These are phyloP conservation scores for Apogon hyalosoma DNA, from an alignment of 2,797 vertebrate genomes.

Conservation along the genomic window DNA sequence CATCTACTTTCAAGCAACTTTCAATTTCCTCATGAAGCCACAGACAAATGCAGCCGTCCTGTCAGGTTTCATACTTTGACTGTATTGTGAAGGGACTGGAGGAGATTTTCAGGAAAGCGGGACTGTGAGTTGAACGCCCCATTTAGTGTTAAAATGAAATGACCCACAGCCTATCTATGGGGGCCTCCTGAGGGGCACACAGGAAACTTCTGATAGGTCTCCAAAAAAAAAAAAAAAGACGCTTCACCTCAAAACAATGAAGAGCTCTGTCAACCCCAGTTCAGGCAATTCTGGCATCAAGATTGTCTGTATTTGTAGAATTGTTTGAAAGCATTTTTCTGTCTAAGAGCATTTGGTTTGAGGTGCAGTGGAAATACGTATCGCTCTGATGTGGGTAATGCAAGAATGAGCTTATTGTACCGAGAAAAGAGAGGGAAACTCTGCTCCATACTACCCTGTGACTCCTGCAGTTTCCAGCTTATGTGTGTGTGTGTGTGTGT, in stretches of 20 bases:
- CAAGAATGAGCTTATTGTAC: constrained; percentile 54
- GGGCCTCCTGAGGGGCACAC: constrained; percentile 6
- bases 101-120: constrained; percentile 19
- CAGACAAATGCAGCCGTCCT: background rate
- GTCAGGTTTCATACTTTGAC: background rate
- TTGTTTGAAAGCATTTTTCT: background rate
- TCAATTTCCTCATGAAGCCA: background rate
- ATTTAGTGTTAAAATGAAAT: constrained; percentile 5
- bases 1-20: no score
- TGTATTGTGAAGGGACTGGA: background rate
- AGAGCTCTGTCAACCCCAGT: background rate
- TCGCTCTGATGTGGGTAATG: constrained; percentile 21
- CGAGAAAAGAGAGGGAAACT: background rate
- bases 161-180: constrained; percentile 4
- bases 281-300: background rate
- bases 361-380: constrained; percentile 6
- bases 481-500: constrained; percentile 43
- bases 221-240: background rate
- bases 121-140: constrained; percentile 16
- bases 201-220: constrained; percentile 10
- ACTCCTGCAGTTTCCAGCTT: constrained; percentile 62
- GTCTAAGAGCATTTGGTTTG: constrained; percentile 4
- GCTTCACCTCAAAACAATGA: background rate
- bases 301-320: background rate
- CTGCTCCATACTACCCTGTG: constrained; percentile 71